phyloP scores from a whole-genome alignment of 1,140 invertebrate species.

The Metaphire vulgaris region DNA sequence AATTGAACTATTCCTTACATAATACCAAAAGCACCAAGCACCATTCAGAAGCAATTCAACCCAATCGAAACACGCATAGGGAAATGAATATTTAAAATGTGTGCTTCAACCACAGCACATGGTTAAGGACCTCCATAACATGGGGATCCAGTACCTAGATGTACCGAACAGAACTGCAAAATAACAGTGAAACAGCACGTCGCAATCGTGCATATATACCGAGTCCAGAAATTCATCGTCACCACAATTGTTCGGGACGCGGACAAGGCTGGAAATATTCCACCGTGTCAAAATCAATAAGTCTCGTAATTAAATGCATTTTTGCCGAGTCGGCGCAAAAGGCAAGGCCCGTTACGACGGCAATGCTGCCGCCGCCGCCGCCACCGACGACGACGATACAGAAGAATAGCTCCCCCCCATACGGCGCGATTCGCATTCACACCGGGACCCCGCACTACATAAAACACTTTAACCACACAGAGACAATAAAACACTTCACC shows the following conservation, averaged over 20 bases:
- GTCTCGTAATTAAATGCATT: background rate
- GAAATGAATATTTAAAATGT: too few relatives aligned
- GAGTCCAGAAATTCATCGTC: background rate
- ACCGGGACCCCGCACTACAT: background rate
- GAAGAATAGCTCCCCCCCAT: too few relatives aligned
- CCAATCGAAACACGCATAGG: too few relatives aligned
- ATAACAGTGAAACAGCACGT: background rate
- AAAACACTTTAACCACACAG: too few relatives aligned
- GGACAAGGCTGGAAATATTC: background rate
- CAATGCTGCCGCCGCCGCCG: background rate
- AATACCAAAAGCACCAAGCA: too few relatives aligned
- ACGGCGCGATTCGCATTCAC: background rate
- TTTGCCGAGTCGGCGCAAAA: background rate
- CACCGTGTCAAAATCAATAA: background rate
- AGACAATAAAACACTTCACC: too few relatives aligned
- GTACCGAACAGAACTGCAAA: background rate
- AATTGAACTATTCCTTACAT: too few relatives aligned
- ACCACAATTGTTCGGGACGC: background rate
- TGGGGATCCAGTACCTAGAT: background rate
- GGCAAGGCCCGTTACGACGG: background rate
- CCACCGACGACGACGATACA: background rate
- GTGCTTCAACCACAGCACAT: too few relatives aligned
- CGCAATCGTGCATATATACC: background rate
- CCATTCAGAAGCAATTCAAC: too few relatives aligned
- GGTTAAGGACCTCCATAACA: too few relatives aligned